Evolutionary conservation across 1,140 invertebrate genomes (phyloP).

Genomic region (Arion vulgaris): DNA sequence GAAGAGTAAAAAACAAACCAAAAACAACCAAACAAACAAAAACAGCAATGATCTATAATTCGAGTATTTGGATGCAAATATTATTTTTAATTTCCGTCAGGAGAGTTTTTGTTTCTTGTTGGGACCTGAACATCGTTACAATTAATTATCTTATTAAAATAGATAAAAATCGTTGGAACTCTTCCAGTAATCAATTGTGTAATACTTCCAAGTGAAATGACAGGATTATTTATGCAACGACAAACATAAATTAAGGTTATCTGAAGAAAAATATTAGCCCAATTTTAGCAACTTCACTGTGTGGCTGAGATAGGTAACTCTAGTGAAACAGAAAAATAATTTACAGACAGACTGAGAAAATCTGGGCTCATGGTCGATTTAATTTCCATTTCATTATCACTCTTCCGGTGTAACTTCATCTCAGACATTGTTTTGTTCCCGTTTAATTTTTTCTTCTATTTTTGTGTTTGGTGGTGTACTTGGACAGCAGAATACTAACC

Average conservation of each 20-base stretch:
- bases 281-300: background rate
- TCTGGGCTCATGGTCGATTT: background rate
- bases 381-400: conserved; percentile 2
- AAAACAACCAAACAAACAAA: too few species aligned
- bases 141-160: too few species aligned
- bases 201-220: background rate
- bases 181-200: background rate
- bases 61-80: too few species aligned
- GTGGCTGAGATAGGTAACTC: background rate
- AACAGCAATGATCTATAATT: too few species aligned
- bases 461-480: background rate
- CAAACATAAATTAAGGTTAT: background rate
- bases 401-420: background rate
- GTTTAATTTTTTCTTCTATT: background rate
- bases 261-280: background rate
- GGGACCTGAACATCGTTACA: too few species aligned
- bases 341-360: background rate
- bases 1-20: too few species aligned
- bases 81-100: too few species aligned
- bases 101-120: too few species aligned
- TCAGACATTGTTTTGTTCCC: background rate
- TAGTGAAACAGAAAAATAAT: background rate
- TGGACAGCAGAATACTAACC: too few species aligned
- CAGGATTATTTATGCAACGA: background rate
- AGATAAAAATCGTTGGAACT: background rate